Evolutionary conservation across 1,140 invertebrate genomes (phyloP).

Genomic region (Helicorthomorpha holstii): DNA sequence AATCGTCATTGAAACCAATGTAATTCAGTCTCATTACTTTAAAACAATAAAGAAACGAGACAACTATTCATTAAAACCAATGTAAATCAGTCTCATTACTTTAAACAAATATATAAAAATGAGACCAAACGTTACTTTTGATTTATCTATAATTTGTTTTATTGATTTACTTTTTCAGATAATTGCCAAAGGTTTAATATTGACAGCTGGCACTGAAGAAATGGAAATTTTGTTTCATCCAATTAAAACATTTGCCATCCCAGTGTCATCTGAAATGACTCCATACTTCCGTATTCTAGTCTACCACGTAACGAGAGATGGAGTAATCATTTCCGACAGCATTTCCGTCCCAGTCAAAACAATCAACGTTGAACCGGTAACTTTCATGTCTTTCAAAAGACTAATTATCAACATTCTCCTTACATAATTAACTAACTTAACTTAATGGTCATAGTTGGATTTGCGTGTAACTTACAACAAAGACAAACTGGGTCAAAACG

Average conservation of each 20-base stretch:
- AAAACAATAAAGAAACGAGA: too few relatives aligned
- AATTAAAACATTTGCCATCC: constrained; percentile 26
- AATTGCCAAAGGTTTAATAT: constrained; percentile 28
- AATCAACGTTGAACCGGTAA: constrained; percentile 30
- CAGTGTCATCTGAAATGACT: constrained; percentile 35
- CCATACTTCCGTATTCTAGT: constrained; percentile 38
- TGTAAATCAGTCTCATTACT: too few relatives aligned
- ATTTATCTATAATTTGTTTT: background rate
- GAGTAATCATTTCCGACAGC: constrained; percentile 35
- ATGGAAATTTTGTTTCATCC: constrained; percentile 15
- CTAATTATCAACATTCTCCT: background rate
- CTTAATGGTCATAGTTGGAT: constrained; percentile 17
- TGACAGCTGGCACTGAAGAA: constrained; percentile 22
- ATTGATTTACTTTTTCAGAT: constrained; percentile 19
- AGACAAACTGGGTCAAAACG: constrained; percentile 13
- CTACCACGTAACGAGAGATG: constrained; percentile 28
- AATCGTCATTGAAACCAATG: too few relatives aligned
- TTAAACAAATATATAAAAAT: too few relatives aligned
- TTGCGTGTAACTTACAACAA: constrained; percentile 17
- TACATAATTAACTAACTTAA: too few relatives aligned
- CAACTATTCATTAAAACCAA: too few relatives aligned
- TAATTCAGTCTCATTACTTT: too few relatives aligned
- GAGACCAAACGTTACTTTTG: too few relatives aligned
- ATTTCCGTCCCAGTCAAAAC: constrained; percentile 37
- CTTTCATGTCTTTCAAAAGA: background rate